Evolutionary conservation across 2,888 invertebrate species (phyloP).

Genomic region (Erpobdella octoculata): DNA sequence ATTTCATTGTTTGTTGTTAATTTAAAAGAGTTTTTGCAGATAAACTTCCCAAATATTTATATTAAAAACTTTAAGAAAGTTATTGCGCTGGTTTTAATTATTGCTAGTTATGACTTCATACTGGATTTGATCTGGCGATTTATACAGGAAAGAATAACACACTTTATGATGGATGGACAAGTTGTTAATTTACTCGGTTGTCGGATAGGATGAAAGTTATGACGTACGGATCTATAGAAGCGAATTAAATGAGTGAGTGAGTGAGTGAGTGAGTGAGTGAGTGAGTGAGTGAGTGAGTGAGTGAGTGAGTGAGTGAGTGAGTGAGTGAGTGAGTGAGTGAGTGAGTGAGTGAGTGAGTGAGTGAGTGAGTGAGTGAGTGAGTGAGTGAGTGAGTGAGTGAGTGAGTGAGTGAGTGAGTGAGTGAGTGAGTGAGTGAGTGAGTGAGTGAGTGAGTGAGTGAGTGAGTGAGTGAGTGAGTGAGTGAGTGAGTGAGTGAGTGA

Average conservation of each 20-base stretch:
- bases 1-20: no score
- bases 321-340: background rate
- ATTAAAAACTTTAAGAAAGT: no score
- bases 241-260: no score
- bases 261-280: background rate
- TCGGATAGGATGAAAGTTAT: no score
- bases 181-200: no score
- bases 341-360: background rate
- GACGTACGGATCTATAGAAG: background rate
- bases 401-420: conserved; percentile 13
- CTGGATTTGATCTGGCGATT: no score
- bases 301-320: background rate
- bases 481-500: background rate
- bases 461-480: background rate
- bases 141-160: no score
- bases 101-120: no score
- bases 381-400: conserved; percentile 12
- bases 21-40: no score
- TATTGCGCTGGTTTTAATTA: no score
- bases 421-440: conserved; percentile 9
- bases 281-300: background rate
- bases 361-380: conserved; percentile 3
- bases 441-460: background rate
- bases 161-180: no score
- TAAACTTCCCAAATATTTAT: no score